These are phyloP conservation scores for Sebastes ruberrimus DNA, from an alignment of 2,797 vertebrate species.

Conservation along the genomic window DNA sequence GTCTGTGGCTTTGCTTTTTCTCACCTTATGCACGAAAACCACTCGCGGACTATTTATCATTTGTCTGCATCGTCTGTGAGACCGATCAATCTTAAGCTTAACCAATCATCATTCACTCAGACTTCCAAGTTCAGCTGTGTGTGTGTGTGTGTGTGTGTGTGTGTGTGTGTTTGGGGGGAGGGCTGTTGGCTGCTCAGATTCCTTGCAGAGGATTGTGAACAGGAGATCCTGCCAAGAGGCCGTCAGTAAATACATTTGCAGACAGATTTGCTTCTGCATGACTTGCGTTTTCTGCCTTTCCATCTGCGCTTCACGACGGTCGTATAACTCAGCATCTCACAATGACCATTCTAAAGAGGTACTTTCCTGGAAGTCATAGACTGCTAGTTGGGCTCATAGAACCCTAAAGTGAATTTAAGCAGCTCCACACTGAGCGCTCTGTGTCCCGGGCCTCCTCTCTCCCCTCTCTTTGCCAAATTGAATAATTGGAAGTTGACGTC, in stretches of 20 bases:
- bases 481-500: conserved; percentile 74
- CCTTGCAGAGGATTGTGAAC: conserved; percentile 65
- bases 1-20: conserved; percentile 50
- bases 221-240: conserved; percentile 61
- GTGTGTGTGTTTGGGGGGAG: background rate
- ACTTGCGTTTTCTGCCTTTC: conserved; percentile 54
- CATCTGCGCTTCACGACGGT: conserved; percentile 32
- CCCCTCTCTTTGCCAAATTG: conserved; percentile 58
- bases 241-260: conserved; percentile 73
- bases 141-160: background rate
- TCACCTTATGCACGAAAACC: conserved; percentile 5
- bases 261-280: conserved; percentile 69
- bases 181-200: conserved; percentile 37
- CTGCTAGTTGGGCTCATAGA: conserved; percentile 28
- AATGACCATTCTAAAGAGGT: conserved; percentile 46
- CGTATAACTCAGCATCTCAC: conserved; percentile 44
- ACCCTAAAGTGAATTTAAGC: conserved; percentile 65
- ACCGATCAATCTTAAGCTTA: conserved; percentile 46
- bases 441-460: conserved; percentile 37
- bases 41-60: conserved; percentile 36
- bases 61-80: conserved; percentile 26
- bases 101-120: conserved; percentile 32
- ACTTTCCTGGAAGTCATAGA: conserved; percentile 62
- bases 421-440: conserved; percentile 67
- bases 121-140: conserved; percentile 29